Conservation (phyloP, 2,888 invertebrate species). For the Pediacus dermestoides region DNA sequence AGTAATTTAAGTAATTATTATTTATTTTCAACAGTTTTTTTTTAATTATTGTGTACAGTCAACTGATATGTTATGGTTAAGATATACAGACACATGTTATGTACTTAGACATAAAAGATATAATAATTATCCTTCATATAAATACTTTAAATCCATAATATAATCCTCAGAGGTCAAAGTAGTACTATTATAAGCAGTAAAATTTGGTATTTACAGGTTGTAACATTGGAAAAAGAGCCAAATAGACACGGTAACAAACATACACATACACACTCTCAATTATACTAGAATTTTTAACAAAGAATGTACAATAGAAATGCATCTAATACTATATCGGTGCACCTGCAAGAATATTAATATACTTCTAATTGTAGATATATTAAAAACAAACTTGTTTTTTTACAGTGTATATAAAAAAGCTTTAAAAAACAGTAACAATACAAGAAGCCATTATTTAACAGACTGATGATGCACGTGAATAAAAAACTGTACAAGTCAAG, state of each 20-base stretch:
- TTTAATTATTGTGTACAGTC: constrained; percentile 44
- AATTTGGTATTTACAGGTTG: constrained; percentile 9
- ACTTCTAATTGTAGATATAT: too few species aligned
- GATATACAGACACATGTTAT: constrained; percentile 31
- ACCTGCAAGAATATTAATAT: constrained; percentile 5
- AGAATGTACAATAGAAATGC: too few species aligned
- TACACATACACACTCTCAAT: too few species aligned
- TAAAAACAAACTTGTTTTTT: too few species aligned
- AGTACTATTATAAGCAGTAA: constrained; percentile 9
- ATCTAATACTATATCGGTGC: constrained; percentile 2
- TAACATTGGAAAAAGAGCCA: constrained; percentile 1
- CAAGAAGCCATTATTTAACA: constrained; percentile 2
- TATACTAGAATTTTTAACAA: too few species aligned
- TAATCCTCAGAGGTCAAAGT: constrained; percentile 8
- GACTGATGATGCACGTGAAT: constrained; percentile 4
- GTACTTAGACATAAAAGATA: constrained; percentile 35
- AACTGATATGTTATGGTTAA: constrained; percentile 29
- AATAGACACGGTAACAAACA: too few species aligned
- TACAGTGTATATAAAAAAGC: constrained; percentile 5
- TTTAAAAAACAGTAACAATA: neutral
- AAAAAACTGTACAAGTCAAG: too few species aligned
- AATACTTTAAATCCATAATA: constrained; percentile 11
- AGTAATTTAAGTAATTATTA: constrained; percentile 50
- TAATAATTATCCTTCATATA: constrained; percentile 29
- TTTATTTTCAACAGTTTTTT: constrained; percentile 45